A percentile compares a stretch with the other conserved stretches of the same genome.
Conservation (phyloP, 2,888 invertebrate species). For the Philereme vetulata region DNA sequence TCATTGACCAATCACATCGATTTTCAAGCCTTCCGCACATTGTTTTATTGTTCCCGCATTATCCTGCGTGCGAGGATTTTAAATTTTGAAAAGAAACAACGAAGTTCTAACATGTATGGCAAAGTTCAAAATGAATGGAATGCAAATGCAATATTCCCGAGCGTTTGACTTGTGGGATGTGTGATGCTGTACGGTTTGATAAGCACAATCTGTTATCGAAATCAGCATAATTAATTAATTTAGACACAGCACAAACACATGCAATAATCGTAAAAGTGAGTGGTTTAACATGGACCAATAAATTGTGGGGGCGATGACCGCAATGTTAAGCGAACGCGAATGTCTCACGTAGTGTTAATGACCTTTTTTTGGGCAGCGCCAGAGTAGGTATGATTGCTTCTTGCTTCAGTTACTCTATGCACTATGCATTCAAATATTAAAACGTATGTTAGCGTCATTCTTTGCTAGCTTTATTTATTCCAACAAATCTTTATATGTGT, state of each 20-base stretch:
- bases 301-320: constrained; percentile 78
- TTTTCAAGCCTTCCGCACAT: constrained; percentile 1
- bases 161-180: not conserved
- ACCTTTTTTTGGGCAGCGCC: constrained; percentile 72
- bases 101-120: too few species aligned
- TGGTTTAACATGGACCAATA: constrained; percentile 54
- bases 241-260: constrained; percentile 15
- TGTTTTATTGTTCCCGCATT: not conserved
- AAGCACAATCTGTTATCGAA: not conserved
- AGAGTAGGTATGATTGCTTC: too few species aligned
- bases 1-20: not conserved
- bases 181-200: not conserved
- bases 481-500: too few species aligned
- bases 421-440: not conserved
- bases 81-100: not conserved
- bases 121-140: too few species aligned
- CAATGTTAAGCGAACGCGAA: constrained; percentile 81
- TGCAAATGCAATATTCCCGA: too few species aligned
- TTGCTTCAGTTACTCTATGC: constrained; percentile 33
- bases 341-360: constrained; percentile 82
- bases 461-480: too few species aligned
- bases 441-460: too few species aligned
- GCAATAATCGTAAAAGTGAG: constrained; percentile 35
- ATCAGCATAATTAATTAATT: constrained; percentile 13
- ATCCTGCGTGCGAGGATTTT: not conserved